Evolutionary conservation across 1,140 invertebrate genomes (phyloP), one percentile per base, ranked within the genome.

Genomic region (Andrena cerasifolii): DNA sequence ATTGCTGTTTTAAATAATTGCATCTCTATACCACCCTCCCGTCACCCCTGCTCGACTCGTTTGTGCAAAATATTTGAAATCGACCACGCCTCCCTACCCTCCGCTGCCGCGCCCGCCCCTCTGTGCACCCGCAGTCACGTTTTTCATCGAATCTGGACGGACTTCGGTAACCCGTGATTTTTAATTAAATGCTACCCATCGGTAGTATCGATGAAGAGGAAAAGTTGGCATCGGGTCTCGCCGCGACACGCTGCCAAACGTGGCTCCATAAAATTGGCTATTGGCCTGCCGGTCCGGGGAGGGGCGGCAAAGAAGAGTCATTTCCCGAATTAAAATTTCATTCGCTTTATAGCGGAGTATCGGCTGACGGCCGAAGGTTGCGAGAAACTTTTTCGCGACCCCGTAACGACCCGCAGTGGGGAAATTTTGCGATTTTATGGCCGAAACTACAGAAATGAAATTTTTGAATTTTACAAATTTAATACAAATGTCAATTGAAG

Each of bases 1-100:
- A 92, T 92, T 90, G 90, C 88, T 91, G 83, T 91, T 92, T 91
- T 91, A 91, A 89, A 91, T 91, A 91, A 92, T 91, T 92, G 87
- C 89, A 78, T 84, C 77, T 76, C 78, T 81, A 14, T 67, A 21
- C 28, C 62, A 12, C 31, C 47, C 16, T 3, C 53, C 16, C 26
- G 7, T 2, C 7, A 7, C 18, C 24, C 10, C 59, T 28, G 45
- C 78, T 68, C 65, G 28, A 61, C 62, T 58, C 78, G 81, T 85
- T 89, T 83, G 83, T 75, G 75, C 71, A 82, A 82, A 78, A 80
- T 80, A 82, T 82, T 86, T 79, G 54, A 49, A 80, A 86, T 80
- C 78, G n/a, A 18, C 36, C n/a, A 18, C 67, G 70, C 63, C 36
- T 10, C 36, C 36, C n/a, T 56, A 21, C 76, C 61, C 58, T 31